phyloP scores from a whole-genome alignment of 2,113 vertebrate genomes.

The Cyanoramphus novaezelandiae region DNA sequence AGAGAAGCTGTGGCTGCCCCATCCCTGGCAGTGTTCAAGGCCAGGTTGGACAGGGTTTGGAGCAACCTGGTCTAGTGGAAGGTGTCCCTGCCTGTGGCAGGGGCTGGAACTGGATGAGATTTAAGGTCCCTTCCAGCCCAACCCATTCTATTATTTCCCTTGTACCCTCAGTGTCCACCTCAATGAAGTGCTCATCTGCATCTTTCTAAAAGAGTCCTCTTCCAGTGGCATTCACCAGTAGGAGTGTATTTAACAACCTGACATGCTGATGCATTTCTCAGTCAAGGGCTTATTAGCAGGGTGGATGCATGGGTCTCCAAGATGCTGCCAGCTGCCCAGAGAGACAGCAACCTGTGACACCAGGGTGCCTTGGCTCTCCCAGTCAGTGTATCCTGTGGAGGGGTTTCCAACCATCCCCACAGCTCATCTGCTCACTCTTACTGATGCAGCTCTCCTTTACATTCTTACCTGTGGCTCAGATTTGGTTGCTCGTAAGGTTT shows the following conservation, averaged over 20 bases:
- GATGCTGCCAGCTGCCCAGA: background rate
- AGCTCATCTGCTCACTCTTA: background rate
- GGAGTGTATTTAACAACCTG: background rate
- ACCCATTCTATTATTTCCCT: background rate
- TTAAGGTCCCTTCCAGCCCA: background rate
- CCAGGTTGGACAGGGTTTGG: background rate
- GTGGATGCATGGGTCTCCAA: background rate
- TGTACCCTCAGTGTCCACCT: background rate
- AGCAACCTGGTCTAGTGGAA: background rate
- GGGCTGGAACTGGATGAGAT: background rate
- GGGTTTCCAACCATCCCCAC: background rate
- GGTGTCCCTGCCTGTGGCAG: background rate
- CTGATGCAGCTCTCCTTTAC: background rate
- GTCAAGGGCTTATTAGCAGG: background rate
- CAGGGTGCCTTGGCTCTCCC: background rate
- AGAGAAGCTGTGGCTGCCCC: background rate
- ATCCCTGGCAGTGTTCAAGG: background rate
- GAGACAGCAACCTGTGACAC: rapidly evolving
- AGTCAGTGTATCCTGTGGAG: background rate
- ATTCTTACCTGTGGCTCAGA: background rate
- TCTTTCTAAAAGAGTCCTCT: background rate
- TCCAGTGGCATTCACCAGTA: background rate
- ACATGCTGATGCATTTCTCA: background rate
- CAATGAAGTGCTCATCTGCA: background rate
- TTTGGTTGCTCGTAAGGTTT: background rate